Evolutionary conservation across 2,888 invertebrate genomes (phyloP), one percentile per base, ranked within the genome.

Genomic region (Saturnia pavonia): DNA sequence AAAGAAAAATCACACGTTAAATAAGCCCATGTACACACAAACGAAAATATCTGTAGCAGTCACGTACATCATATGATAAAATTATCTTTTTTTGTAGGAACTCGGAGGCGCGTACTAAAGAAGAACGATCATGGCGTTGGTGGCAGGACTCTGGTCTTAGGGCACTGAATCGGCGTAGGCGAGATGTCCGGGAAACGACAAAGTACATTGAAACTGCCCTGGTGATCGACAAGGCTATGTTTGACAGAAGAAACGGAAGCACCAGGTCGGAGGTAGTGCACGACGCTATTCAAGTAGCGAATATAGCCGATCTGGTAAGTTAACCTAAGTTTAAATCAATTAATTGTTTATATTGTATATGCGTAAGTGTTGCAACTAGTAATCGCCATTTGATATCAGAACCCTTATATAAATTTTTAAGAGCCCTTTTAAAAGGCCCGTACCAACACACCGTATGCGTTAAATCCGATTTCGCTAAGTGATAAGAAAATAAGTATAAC

Each of bases 131-230:
- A 43, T 91, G 91, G 91, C 85, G 89, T 7, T 91, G 91, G 91
- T 92, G 92, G 92, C 86, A 90, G 74, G 85, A 90, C 74, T 82
- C 85, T n/a, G 87, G 88, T 54, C 83, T 88, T 54, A 85, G 87
- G 16, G 85, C 89, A 60, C 82, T 90, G 43, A 87, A 88, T 80
- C 79, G 93, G 42, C 85, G 89, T 71, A 91, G 87, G 87, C 94
- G 98, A 73, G 98, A 99, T 94, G 97, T 98, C 75, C 95, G 98
- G 69, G 97, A 97, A 87, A 97, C 97, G 76, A 97, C 97, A 76
- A 99, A 99, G 92, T 99, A 98, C 95, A 97, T 99, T 82, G 99
- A 99, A 94, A 97, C 99, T 72, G 99, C 99, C 69, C 95, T 99
- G 80, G 97, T 99, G 78, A 97, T 99, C 81, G 99, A 99, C 95